Evolutionary conservation across 2,797 vertebrate genomes (phyloP).

Genomic region (Capromys pilorides): DNA sequence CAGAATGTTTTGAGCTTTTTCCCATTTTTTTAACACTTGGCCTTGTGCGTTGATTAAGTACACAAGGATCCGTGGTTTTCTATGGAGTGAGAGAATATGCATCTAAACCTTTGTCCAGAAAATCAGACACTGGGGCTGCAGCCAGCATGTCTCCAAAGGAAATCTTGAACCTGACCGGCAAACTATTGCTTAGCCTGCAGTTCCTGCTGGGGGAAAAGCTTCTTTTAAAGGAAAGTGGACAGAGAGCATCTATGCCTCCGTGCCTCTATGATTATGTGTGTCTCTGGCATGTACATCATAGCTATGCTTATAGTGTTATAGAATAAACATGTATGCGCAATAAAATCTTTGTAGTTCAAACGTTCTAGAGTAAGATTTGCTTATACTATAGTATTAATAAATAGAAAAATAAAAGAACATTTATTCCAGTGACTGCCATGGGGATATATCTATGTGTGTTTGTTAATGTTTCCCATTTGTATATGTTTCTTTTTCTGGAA

Average conservation of each 20-base stretch:
- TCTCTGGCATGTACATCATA: neutral
- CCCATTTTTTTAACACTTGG: neutral
- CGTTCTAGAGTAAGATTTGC: neutral
- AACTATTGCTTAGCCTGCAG: neutral
- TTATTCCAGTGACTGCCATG: slow-evolving; percentile 42
- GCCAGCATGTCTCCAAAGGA: too few species aligned
- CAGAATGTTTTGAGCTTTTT: neutral
- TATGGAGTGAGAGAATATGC: neutral
- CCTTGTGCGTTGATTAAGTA: neutral
- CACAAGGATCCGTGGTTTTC: neutral
- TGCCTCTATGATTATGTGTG: neutral
- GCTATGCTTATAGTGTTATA: neutral
- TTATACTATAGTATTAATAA: neutral
- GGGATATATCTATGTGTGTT: neutral
- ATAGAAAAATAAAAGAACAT: slow-evolving; percentile 46
- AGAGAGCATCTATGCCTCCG: neutral
- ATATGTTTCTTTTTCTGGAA: neutral
- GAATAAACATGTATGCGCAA: neutral
- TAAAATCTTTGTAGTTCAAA: neutral
- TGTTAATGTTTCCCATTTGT: neutral
- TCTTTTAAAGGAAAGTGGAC: neutral
- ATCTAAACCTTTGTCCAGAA: neutral
- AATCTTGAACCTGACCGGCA: neutral
- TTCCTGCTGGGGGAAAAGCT: neutral
- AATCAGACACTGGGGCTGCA: neutral